A percentile compares a stretch with the other conserved stretches of the same genome.
These are phyloP conservation scores for Acipenser ruthenus DNA, from an alignment of 2,797 vertebrate species.

Conservation along the genomic window DNA sequence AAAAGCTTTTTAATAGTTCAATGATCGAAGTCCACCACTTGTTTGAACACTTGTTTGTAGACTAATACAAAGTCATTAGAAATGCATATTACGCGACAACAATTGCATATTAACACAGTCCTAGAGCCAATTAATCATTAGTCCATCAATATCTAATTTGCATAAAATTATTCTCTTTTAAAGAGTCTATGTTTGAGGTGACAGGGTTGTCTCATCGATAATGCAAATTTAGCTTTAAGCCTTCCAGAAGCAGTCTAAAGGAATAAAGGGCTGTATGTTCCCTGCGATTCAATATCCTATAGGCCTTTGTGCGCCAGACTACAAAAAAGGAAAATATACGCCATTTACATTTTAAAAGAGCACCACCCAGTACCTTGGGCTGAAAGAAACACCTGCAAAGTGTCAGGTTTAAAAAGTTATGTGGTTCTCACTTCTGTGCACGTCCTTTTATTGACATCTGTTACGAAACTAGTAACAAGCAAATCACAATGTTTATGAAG, in stretches of 20 bases:
- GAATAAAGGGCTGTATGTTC: slow-evolving; percentile 73
- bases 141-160: slow-evolving; percentile 94
- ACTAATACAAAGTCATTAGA: slow-evolving; percentile 93
- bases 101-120: slow-evolving; percentile 97
- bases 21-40: slow-evolving; percentile 76
- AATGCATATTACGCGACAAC: slow-evolving; percentile 92
- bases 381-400: slow-evolving; percentile 2
- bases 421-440: not conserved
- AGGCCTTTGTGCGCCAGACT: slow-evolving; percentile 44
- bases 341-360: slow-evolving; percentile 18
- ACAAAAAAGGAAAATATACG: slow-evolving; percentile 26
- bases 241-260: slow-evolving; percentile 75
- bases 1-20: slow-evolving; percentile 52
- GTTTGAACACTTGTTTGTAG: slow-evolving; percentile 68
- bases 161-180: slow-evolving; percentile 87
- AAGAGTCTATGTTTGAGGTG: slow-evolving; percentile 86
- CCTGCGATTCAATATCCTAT: slow-evolving; percentile 59
- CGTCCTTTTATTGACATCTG: not conserved
- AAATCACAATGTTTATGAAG: not conserved
- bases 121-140: slow-evolving; percentile 98
- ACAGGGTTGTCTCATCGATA: slow-evolving; percentile 91
- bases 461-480: not conserved
- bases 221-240: slow-evolving; percentile 87
- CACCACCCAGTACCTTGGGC: slow-evolving; percentile 1
- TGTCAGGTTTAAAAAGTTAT: not conserved